A percentile compares a stretch with the other conserved stretches of the same genome.
phyloP scores from a whole-genome alignment of 1,140 invertebrate species.

The Atta texana region DNA sequence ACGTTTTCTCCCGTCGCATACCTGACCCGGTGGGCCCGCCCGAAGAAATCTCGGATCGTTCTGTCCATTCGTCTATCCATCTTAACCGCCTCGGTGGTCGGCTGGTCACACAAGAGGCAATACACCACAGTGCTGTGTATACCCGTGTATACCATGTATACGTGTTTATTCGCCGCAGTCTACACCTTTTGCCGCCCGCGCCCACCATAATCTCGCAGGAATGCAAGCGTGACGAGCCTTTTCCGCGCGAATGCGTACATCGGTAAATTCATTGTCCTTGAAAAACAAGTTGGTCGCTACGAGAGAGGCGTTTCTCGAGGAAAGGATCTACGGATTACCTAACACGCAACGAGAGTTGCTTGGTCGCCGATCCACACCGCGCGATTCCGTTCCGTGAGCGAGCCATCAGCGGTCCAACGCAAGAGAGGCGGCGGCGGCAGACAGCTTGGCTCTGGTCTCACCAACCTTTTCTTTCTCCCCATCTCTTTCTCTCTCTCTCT shows the following conservation, averaged over 20 bases:
- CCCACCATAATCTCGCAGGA: constrained; percentile 37
- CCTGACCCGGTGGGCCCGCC: neutral
- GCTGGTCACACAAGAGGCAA: neutral
- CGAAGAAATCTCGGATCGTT: neutral
- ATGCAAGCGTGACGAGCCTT: constrained; percentile 64
- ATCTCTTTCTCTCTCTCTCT: constrained; percentile 50
- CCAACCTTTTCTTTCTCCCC: constrained; percentile 78
- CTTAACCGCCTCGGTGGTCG: constrained; percentile 18
- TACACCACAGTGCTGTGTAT: neutral
- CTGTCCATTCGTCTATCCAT: neutral
- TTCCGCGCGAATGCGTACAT: constrained; percentile 61
- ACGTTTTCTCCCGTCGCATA: constrained; percentile 15
- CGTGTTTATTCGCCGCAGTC: constrained; percentile 7
- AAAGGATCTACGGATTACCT: constrained; percentile 64
- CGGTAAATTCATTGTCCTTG: constrained; percentile 67
- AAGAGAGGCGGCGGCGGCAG: constrained; percentile 81
- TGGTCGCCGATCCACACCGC: neutral
- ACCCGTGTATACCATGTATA: no score
- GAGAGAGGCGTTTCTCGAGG: constrained; percentile 43
- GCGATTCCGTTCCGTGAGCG: no score
- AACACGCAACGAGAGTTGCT: constrained; percentile 43
- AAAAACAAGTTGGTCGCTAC: constrained; percentile 55
- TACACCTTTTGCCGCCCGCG: constrained; percentile 23
- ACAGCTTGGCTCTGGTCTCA: constrained; percentile 85
- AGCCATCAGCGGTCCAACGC: constrained; percentile 20